phyloP scores from a whole-genome alignment of 37 sponge, comb jelly and placozoan species.

The Amphimedon queenslandica region DNA sequence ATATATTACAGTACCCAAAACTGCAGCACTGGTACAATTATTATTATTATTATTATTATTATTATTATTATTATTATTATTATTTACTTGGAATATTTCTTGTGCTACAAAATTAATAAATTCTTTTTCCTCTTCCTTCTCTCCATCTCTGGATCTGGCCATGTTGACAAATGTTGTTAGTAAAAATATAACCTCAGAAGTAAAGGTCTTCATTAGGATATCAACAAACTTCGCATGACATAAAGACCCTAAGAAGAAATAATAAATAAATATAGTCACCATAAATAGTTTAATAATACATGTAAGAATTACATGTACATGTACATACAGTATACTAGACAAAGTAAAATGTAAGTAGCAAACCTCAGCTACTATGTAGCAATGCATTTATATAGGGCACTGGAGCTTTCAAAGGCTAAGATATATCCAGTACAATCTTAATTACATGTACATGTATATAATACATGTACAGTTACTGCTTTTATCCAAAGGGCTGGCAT shows the following conservation, averaged over 20 bases:
- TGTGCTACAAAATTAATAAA: constrained; percentile 71
- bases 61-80: too few species aligned
- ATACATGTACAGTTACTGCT: not conserved
- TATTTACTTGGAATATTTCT: constrained; percentile 75
- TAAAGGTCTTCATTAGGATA: constrained; percentile 69
- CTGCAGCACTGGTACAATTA: too few species aligned
- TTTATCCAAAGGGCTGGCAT: too few species aligned
- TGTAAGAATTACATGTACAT: not conserved
- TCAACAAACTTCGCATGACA: constrained; percentile 74
- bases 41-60: too few species aligned
- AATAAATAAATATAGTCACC: too few species aligned
- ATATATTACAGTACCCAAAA: too few species aligned
- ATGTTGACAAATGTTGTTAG: constrained; percentile 94
- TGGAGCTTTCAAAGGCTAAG: too few species aligned
- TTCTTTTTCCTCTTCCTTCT: constrained; percentile 41
- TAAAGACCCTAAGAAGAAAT: not conserved
- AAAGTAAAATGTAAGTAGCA: too few species aligned
- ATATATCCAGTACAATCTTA: not conserved
- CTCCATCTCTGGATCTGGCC: constrained; percentile 55
- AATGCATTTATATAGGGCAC: too few species aligned
- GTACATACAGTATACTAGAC: too few species aligned
- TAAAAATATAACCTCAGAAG: constrained; percentile 82
- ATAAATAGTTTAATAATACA: too few species aligned
- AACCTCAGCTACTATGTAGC: too few species aligned
- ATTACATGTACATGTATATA: constrained; percentile 1